These are phyloP conservation scores for Calephelis perditalis DNA, from an alignment of 2,888 invertebrate species.

Conservation along the genomic window DNA sequence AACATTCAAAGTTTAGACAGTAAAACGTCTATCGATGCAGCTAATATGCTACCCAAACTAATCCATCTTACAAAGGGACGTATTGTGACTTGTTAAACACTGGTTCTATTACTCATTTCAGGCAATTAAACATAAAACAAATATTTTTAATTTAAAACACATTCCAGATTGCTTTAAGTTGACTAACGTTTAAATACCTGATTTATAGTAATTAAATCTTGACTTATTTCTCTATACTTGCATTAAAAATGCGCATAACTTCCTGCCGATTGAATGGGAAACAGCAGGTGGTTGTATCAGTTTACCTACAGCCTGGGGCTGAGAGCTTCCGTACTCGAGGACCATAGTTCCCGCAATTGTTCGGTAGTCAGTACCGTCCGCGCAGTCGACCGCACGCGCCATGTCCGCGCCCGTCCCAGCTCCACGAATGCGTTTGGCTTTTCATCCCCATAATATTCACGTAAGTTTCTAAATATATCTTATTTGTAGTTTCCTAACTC, in stretches of 20 bases:
- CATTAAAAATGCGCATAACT: conserved; percentile 24
- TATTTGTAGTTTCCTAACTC: conserved; percentile 3
- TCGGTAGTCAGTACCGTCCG: conserved; percentile 26
- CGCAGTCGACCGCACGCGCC: conserved; percentile 45
- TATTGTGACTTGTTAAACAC: too few relatives aligned
- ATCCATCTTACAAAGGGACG: too few relatives aligned
- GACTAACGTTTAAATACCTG: too few relatives aligned
- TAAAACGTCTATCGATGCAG: too few relatives aligned
- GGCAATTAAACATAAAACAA: too few relatives aligned
- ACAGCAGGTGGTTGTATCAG: conserved; percentile 45
- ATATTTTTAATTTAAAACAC: too few relatives aligned
- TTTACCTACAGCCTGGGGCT: conserved; percentile 39
- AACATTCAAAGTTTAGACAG: too few relatives aligned
- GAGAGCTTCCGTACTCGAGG: conserved; percentile 30
- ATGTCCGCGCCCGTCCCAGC: conserved; percentile 51
- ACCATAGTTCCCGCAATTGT: conserved; percentile 26
- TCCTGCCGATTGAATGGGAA: conserved; percentile 30
- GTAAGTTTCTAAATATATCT: conserved; percentile 44
- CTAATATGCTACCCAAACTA: too few relatives aligned
- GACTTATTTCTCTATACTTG: conserved; percentile 12
- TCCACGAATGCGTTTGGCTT: conserved; percentile 60
- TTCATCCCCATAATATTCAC: conserved; percentile 68
- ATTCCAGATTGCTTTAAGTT: too few relatives aligned
- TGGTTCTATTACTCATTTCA: too few relatives aligned
- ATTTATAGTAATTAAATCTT: too few relatives aligned